phyloP scores from a whole-genome alignment of 2,113 vertebrate genomes.

The cattle (Bos taurus) region DNA sequence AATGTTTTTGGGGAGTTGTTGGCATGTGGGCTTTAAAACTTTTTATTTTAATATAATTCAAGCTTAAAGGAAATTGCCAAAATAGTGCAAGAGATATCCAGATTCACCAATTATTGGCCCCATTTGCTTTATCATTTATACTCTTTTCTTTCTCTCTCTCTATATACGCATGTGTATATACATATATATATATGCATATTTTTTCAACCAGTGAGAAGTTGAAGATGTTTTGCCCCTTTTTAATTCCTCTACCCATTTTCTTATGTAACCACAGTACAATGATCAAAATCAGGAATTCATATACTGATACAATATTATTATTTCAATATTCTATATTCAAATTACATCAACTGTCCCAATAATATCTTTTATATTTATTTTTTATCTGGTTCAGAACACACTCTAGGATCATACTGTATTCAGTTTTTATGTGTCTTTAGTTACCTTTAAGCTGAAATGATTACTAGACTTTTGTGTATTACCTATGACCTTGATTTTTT shows the following conservation, averaged over 20 bases:
- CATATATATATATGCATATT: background rate
- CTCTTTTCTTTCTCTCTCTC: background rate
- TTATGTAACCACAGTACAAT: background rate
- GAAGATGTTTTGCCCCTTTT: background rate
- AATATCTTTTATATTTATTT: background rate
- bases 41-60: background rate
- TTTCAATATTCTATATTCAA: background rate
- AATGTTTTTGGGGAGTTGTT: background rate
- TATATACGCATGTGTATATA: background rate
- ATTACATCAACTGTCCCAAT: background rate
- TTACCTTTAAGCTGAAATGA: background rate
- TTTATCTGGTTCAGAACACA: background rate
- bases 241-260: background rate
- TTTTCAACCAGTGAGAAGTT: background rate
- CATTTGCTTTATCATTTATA: background rate
- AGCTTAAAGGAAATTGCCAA: background rate
- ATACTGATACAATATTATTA: background rate
- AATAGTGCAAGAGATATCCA: background rate
- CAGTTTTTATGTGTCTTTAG: background rate
- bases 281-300: background rate
- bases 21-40: background rate
- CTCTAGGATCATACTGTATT: background rate
- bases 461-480: background rate
- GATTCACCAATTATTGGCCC: background rate
- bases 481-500: background rate